Conservation (phyloP, 2,888 invertebrate genomes). For the Lithophane socia region DNA sequence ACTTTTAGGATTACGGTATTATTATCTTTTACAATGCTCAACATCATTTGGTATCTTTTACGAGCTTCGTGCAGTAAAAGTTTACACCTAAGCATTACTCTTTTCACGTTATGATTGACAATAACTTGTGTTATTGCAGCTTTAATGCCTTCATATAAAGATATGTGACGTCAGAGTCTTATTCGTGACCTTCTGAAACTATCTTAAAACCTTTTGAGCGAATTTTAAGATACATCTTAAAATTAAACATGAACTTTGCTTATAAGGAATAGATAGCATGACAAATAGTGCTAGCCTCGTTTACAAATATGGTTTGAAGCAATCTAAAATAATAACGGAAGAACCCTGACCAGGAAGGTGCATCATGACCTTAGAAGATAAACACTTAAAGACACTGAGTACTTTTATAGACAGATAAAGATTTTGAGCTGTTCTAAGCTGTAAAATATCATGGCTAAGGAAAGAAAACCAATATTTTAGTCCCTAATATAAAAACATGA, state of each 20-base stretch:
- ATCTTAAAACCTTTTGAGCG: background rate
- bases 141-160: conserved; percentile 63
- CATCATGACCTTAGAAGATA: background rate
- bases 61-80: conserved; percentile 60
- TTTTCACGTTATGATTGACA: conserved; percentile 67
- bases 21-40: conserved; percentile 59
- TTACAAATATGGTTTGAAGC: conserved; percentile 34
- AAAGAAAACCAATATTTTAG: conserved; percentile 7
- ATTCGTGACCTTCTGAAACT: background rate
- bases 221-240: too few relatives aligned
- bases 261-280: conserved; percentile 10
- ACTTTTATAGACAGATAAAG: too few relatives aligned
- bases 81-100: conserved; percentile 63
- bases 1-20: conserved; percentile 57
- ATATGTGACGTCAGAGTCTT: conserved; percentile 28
- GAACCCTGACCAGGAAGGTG: conserved; percentile 4
- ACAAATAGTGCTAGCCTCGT: background rate
- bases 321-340: conserved; percentile 43
- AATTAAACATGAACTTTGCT: background rate
- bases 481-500: conserved; percentile 34
- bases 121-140: conserved; percentile 67
- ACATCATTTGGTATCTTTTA: conserved; percentile 58
- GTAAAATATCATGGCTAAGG: background rate
- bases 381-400: background rate
- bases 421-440: background rate